Conservation (phyloP, 2,113 vertebrate species). For the Sebastes schlegelii region DNA sequence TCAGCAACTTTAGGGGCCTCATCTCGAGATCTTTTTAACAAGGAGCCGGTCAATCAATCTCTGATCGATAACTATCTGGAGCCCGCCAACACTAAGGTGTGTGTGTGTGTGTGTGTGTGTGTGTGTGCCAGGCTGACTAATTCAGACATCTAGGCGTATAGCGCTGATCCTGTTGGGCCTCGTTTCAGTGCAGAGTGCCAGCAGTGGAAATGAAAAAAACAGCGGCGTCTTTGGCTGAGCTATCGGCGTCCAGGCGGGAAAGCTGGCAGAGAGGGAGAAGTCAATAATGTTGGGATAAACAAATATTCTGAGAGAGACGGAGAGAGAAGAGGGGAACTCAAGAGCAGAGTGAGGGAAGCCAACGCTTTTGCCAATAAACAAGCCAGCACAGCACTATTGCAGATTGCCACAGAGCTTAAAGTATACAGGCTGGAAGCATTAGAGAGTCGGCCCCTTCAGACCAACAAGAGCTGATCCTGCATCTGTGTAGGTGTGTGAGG, state of each 20-base stretch:
- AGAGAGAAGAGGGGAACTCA: slow-evolving; percentile 4
- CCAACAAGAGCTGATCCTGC: slow-evolving; percentile 65
- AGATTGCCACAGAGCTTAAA: slow-evolving; percentile 70
- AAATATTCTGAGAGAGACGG: slow-evolving; percentile 48
- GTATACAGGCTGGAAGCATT: slow-evolving; percentile 67
- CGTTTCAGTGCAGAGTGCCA: slow-evolving; percentile 41
- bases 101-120: slow-evolving; percentile 26
- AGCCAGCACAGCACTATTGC: slow-evolving; percentile 74
- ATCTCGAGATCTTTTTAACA: slow-evolving; percentile 78
- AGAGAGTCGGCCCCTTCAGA: slow-evolving; percentile 61
- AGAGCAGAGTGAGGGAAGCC: slow-evolving; percentile 61
- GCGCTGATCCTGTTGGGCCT: slow-evolving; percentile 50
- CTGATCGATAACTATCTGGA: slow-evolving; percentile 78
- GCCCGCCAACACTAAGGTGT: slow-evolving; percentile 19
- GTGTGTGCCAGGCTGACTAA: slow-evolving; percentile 52
- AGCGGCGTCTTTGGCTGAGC: slow-evolving; percentile 46
- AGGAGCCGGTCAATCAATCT: slow-evolving; percentile 78
- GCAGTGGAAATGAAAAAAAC: slow-evolving; percentile 70
- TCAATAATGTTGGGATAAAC: slow-evolving; percentile 70
- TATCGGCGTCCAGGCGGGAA: slow-evolving; percentile 40
- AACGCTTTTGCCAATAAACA: slow-evolving; percentile 71
- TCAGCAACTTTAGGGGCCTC: slow-evolving; percentile 81
- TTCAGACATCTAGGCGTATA: slow-evolving; percentile 49
- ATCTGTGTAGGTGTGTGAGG: slow-evolving; percentile 44
- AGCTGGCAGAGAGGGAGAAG: slow-evolving; percentile 51